These are phyloP conservation scores for Drosophila nr. fundita DNA, from an alignment of 2,888 invertebrate species.

Conservation along the genomic window DNA sequence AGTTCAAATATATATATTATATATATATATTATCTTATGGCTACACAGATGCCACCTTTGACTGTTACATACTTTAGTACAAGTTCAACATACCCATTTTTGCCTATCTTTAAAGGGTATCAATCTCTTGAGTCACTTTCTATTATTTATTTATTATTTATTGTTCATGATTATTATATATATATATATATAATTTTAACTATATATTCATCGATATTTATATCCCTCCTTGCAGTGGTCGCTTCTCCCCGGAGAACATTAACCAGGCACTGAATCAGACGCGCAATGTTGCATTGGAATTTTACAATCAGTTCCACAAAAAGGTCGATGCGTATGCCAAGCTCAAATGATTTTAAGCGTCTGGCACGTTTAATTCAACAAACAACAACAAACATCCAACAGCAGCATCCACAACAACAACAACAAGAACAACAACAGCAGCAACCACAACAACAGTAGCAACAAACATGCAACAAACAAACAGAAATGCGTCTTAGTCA, in stretches of 20 bases:
- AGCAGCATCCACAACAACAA: slow-evolving; percentile 22
- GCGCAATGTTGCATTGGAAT: slow-evolving; percentile 88
- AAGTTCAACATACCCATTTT: neutral
- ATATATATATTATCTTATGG: too few species aligned
- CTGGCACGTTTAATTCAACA: slow-evolving; percentile 64
- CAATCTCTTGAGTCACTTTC: neutral
- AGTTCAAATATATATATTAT: too few species aligned
- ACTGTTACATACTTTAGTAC: neutral
- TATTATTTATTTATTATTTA: neutral
- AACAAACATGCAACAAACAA: slow-evolving; percentile 26
- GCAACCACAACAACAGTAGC: slow-evolving; percentile 29
- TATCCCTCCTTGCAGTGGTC: slow-evolving; percentile 86
- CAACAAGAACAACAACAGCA: slow-evolving; percentile 22
- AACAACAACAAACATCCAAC: neutral
- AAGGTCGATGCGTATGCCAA: slow-evolving; percentile 91
- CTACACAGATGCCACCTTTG: neutral
- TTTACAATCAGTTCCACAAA: slow-evolving; percentile 91
- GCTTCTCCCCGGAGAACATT: slow-evolving; percentile 91
- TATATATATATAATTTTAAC: too few species aligned
- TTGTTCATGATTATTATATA: neutral
- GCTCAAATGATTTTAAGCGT: slow-evolving; percentile 87
- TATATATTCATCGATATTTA: neutral
- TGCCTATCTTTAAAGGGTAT: neutral
- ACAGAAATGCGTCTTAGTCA: slow-evolving; percentile 60
- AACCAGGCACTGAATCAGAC: slow-evolving; percentile 90